Conservation (phyloP, 2,888 invertebrate genomes). For the Drosophila mulleri region DNA sequence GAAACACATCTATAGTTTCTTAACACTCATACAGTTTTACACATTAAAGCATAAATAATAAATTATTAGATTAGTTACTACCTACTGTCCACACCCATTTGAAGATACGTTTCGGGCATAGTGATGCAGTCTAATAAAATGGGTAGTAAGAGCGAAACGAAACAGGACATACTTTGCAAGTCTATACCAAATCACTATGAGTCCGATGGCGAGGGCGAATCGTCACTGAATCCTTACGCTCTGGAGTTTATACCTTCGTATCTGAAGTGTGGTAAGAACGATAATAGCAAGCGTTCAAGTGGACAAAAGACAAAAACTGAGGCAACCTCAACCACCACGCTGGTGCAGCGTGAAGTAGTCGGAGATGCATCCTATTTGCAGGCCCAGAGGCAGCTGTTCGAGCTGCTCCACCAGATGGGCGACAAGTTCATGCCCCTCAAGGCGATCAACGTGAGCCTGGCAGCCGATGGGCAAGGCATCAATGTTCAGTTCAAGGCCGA, state of each 20-base stretch:
- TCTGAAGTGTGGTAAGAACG: slow-evolving; percentile 12
- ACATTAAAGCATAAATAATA: slow-evolving; percentile 23
- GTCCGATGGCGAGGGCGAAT: slow-evolving; percentile 14
- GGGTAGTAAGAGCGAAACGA: slow-evolving; percentile 20
- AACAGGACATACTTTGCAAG: slow-evolving; percentile 15
- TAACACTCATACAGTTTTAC: slow-evolving; percentile 30
- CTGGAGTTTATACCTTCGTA: slow-evolving; percentile 46
- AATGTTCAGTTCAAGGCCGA: slow-evolving; percentile 45
- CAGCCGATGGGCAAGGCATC: slow-evolving; percentile 46
- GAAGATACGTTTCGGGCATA: slow-evolving; percentile 4
- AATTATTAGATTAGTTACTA: slow-evolving; percentile 38
- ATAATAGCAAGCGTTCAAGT: neutral
- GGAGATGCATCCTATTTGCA: slow-evolving; percentile 40
- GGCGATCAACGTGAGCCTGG: slow-evolving; percentile 35
- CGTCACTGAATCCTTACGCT: slow-evolving; percentile 42
- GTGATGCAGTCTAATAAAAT: slow-evolving; percentile 22
- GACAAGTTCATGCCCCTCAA: slow-evolving; percentile 45
- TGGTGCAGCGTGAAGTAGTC: slow-evolving; percentile 28
- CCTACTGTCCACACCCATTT: slow-evolving; percentile 3
- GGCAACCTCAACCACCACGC: slow-evolving; percentile 44
- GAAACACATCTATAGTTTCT: slow-evolving; percentile 22
- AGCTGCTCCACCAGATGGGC: slow-evolving; percentile 48
- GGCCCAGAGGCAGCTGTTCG: slow-evolving; percentile 45
- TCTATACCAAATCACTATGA: slow-evolving; percentile 22
- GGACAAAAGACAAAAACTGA: slow-evolving; percentile 30